Conservation (phyloP, 2,888 invertebrate genomes). For the Perizoma flavofasciatum region DNA sequence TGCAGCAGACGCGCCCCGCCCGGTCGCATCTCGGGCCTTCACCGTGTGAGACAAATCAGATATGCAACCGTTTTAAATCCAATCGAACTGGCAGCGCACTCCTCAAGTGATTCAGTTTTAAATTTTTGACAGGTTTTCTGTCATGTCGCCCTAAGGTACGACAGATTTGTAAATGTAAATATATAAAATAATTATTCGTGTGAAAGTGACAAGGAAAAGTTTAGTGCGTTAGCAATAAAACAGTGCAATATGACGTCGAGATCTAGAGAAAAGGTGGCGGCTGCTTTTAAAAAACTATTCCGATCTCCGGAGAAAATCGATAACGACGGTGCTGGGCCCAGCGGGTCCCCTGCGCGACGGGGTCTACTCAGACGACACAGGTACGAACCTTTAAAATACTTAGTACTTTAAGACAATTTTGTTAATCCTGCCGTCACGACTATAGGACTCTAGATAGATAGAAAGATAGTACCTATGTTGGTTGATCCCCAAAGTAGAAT, state of each 20-base stretch:
- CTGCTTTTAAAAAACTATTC: conserved; percentile 91
- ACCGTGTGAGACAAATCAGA: conserved; percentile 57
- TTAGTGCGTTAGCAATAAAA: conserved; percentile 51
- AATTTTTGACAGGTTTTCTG: conserved; percentile 57
- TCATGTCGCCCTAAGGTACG: conserved; percentile 57
- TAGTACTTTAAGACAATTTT: no score
- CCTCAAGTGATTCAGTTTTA: conserved; percentile 49
- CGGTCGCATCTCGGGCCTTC: conserved; percentile 43
- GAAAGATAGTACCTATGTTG: no score
- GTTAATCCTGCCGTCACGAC: no score
- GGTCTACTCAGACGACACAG: conserved; percentile 78
- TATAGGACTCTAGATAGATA: no score
- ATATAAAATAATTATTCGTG: conserved; percentile 43
- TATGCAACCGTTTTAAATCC: conserved; percentile 51
- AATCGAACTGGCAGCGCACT: conserved; percentile 39
- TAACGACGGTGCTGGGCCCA: conserved; percentile 85
- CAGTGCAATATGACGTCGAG: conserved; percentile 87
- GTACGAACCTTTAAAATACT: conserved; percentile 43
- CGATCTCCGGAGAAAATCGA: conserved; percentile 89
- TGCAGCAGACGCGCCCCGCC: conserved; percentile 47
- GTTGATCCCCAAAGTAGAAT: no score
- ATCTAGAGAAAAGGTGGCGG: conserved; percentile 92
- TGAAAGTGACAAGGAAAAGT: conserved; percentile 51
- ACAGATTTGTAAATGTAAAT: conserved; percentile 53
- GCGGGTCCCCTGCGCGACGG: conserved; percentile 85